Percentiles rank a stretch among this genome's conserved stretches.
These are phyloP conservation scores for Tarsius wallacei DNA, from an alignment of 2,797 vertebrate genomes.

Conservation along the genomic window DNA sequence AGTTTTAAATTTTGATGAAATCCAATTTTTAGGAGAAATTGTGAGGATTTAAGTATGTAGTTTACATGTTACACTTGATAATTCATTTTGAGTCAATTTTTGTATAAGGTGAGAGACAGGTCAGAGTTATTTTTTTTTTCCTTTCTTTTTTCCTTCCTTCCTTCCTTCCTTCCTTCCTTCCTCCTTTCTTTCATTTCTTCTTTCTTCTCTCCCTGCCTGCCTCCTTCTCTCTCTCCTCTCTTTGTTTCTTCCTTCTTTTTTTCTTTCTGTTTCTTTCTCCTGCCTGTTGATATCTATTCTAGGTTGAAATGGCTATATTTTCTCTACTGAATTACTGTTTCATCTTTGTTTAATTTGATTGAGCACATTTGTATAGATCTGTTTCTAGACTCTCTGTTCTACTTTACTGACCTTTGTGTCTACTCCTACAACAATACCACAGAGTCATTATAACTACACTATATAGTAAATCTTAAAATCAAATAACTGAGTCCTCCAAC, in stretches of 20 bases:
- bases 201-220: too few species aligned
- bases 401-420: background rate
- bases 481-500: background rate
- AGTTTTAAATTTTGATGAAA: background rate
- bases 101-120: background rate
- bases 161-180: background rate
- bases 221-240: background rate
- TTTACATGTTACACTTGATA: background rate
- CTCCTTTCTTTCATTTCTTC: background rate
- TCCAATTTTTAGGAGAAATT: background rate
- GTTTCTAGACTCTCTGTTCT: background rate
- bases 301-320: background rate
- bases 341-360: background rate
- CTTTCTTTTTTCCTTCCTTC: background rate
- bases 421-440: background rate
- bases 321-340: background rate
- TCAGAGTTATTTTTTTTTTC: background rate
- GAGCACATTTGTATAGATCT: background rate
- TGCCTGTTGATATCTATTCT: background rate
- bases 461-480: background rate
- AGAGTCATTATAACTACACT: background rate
- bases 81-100: conserved; percentile 5
- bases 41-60: background rate
- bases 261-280: background rate
- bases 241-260: too few species aligned